Evolutionary conservation across 2,888 invertebrate species (phyloP), one percentile per base, ranked within the genome.

Genomic region (Macaria liturata): DNA sequence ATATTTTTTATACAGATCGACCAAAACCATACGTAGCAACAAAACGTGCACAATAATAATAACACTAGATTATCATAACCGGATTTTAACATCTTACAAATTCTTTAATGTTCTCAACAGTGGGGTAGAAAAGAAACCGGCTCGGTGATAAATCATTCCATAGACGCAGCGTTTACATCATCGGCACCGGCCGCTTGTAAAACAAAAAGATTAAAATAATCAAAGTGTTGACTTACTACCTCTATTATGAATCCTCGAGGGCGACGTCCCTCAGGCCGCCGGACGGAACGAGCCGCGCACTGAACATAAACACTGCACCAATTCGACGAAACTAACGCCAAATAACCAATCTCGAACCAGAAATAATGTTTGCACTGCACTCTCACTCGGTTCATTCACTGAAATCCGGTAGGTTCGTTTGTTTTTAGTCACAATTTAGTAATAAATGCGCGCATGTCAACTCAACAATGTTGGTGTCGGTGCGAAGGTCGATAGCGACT

Each of bases 251-350:
- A 78, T 85, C 83, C 74, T 83, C 73, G 91, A 82, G 88, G 89
- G 91, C 90, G 90, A 90, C 87, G 91, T 83, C 83, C 86, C 81
- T 88, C 83, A 83, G 78, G 80, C 82, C 80, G 83, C 83, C 84
- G 85, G 80, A 84, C 80, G 76, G 76, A 84, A 77, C 87, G 78
- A 78, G 83, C 82, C 84, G 84, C 86, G 84, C 78, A 86, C 78
- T 81, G 81, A 85, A 91, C 90, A 90, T 90, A 91, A 91, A 91
- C 91, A 91, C 91, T 88, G 83, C 89, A 91, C 90, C 83, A 85
- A 84, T 81, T 80, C 74, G 74, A 75, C 78, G 75, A 79, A 85
- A 79, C 78, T 80, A 84, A 79, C 75, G 76, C 76, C 76, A 70
- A 79, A 74, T 75, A 68, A 64, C 64, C 58, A 69, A 77, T 71